Percentiles rank a stretch among this genome's conserved stretches.
phyloP scores from a whole-genome alignment of 2,113 vertebrate genomes.

The Anhinga anhinga region DNA sequence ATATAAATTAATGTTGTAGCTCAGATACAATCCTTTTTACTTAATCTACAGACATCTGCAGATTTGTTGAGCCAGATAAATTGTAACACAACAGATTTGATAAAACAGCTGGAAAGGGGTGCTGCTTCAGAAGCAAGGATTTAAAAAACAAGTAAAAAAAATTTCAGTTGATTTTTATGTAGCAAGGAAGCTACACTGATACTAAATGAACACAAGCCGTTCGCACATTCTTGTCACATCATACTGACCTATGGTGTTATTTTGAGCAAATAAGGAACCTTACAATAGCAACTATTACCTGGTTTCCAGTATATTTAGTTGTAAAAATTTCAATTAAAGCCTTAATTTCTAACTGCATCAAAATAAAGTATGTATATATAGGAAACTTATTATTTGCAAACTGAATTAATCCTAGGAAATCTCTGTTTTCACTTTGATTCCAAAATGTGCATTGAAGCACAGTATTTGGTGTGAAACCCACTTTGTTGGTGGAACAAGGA shows the following conservation, averaged over 20 bases:
- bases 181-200: neutral
- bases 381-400: neutral
- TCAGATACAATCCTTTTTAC: neutral
- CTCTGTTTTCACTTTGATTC: neutral
- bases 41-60: neutral
- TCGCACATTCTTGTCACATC: neutral
- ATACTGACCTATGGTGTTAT: neutral
- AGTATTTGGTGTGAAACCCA: neutral
- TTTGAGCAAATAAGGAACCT: neutral
- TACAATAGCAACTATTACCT: neutral
- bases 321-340: neutral
- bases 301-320: neutral
- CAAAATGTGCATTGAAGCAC: neutral
- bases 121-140: neutral
- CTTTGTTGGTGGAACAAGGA: neutral
- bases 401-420: neutral
- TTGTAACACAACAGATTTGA: neutral
- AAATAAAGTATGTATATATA: neutral
- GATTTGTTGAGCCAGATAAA: neutral
- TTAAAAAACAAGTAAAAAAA: neutral
- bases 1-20: neutral
- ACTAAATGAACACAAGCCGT: neutral
- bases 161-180: neutral
- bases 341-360: neutral
- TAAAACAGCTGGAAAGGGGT: neutral